Conservation (phyloP, 2,888 invertebrate genomes). For the Hemithea aestivaria region DNA sequence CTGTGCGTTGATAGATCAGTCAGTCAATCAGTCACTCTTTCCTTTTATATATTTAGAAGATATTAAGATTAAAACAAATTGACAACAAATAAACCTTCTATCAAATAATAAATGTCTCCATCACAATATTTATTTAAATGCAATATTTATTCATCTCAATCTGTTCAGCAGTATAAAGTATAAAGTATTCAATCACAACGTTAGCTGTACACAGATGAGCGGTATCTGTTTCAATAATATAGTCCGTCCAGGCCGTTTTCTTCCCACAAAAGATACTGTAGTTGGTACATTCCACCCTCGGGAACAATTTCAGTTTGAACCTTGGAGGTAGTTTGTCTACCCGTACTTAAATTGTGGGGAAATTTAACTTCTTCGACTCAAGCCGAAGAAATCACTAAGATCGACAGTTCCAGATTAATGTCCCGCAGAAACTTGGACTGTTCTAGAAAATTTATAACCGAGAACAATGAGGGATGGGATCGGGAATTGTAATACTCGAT, state of each 20-base stretch:
- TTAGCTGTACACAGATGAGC: too few relatives aligned
- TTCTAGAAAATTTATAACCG: slow-evolving; percentile 16
- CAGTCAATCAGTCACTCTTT: too few relatives aligned
- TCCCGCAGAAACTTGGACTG: slow-evolving; percentile 13
- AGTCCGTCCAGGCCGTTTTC: background rate
- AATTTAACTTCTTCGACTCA: slow-evolving; percentile 14
- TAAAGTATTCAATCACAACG: too few relatives aligned
- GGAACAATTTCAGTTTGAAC: slow-evolving; percentile 30
- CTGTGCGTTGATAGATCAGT: too few relatives aligned
- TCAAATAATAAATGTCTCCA: too few relatives aligned
- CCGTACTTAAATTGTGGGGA: slow-evolving; percentile 18
- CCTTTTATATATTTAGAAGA: too few relatives aligned
- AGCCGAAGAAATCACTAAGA: slow-evolving; percentile 12
- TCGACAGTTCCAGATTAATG: slow-evolving; percentile 14
- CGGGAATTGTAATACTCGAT: slow-evolving; percentile 12
- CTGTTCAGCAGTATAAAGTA: too few relatives aligned
- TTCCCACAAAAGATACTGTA: slow-evolving; percentile 7
- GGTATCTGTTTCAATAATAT: background rate
- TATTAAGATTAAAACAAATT: too few relatives aligned
- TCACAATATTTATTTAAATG: too few relatives aligned
- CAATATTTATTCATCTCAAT: too few relatives aligned
- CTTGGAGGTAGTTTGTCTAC: slow-evolving; percentile 22
- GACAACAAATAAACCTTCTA: too few relatives aligned
- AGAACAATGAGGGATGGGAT: slow-evolving; percentile 12
- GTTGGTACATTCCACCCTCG: slow-evolving; percentile 21